Percentiles rank a stretch among this genome's conserved stretches.
phyloP scores from a whole-genome alignment of 2,113 vertebrate genomes.

The Dromiciops gliroides region DNA sequence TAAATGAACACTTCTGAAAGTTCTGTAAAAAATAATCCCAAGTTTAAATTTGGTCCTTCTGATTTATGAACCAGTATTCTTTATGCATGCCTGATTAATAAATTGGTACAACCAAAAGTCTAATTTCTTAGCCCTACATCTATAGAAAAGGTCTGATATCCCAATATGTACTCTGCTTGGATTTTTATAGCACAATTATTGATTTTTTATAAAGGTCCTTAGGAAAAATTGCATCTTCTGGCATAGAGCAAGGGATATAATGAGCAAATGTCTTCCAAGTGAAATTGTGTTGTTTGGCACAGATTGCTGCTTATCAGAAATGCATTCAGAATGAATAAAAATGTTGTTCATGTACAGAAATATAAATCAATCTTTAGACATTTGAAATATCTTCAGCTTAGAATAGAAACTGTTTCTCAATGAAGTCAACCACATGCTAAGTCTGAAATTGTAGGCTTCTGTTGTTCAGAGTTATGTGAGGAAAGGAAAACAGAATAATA shows the following conservation, averaged over 20 bases:
- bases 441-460: not conserved
- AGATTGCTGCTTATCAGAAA: conserved; percentile 13
- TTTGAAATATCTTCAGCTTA: not conserved
- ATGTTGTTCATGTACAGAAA: not conserved
- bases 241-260: not conserved
- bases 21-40: not conserved
- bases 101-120: conserved; percentile 1
- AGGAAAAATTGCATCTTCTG: not conserved
- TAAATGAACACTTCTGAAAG: not conserved
- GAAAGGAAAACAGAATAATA: not conserved
- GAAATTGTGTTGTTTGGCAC: conserved; percentile 1
- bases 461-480: not conserved
- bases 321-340: not conserved
- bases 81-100: not conserved
- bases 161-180: not conserved
- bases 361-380: conserved; percentile 20
- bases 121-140: not conserved
- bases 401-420: not conserved
- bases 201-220: not conserved
- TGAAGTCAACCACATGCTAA: not conserved
- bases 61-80: not conserved
- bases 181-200: not conserved
- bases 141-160: not conserved
- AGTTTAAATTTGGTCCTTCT: not conserved
- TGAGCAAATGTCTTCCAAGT: not conserved